Percentiles rank a stretch among this genome's conserved stretches.
These are phyloP conservation scores for Falco columbarius DNA, from an alignment of 2,797 vertebrate species.

Conservation along the genomic window DNA sequence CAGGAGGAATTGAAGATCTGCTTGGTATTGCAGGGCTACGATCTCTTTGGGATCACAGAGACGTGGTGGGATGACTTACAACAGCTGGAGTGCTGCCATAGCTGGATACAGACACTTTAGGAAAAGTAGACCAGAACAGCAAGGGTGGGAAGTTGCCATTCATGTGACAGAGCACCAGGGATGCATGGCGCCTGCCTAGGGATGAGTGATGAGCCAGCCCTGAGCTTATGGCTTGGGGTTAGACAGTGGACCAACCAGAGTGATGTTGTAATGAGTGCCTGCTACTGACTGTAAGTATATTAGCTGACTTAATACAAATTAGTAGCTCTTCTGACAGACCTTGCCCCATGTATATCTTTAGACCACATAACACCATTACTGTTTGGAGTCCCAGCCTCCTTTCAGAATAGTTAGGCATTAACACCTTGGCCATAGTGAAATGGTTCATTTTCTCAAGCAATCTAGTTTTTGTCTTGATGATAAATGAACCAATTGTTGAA, in stretches of 20 bases:
- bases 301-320: background rate
- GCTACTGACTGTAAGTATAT: background rate
- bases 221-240: background rate
- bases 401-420: background rate
- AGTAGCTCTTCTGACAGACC: background rate
- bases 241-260: background rate
- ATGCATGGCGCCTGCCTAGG: accelerated
- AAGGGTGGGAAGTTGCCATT: background rate
- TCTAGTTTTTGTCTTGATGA: background rate
- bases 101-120: background rate
- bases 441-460: background rate
- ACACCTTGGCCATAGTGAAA: background rate
- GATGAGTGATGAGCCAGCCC: background rate
- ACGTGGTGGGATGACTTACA: background rate
- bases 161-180: background rate
- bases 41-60: background rate
- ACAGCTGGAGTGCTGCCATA: background rate
- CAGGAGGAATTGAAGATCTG: background rate
- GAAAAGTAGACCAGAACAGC: background rate
- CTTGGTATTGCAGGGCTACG: background rate
- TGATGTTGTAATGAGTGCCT: background rate
- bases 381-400: background rate
- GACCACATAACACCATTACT: background rate
- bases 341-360: background rate
- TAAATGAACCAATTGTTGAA: background rate